Evolutionary conservation across 2,888 invertebrate species (phyloP).

Genomic region (Cordilura impudica): DNA sequence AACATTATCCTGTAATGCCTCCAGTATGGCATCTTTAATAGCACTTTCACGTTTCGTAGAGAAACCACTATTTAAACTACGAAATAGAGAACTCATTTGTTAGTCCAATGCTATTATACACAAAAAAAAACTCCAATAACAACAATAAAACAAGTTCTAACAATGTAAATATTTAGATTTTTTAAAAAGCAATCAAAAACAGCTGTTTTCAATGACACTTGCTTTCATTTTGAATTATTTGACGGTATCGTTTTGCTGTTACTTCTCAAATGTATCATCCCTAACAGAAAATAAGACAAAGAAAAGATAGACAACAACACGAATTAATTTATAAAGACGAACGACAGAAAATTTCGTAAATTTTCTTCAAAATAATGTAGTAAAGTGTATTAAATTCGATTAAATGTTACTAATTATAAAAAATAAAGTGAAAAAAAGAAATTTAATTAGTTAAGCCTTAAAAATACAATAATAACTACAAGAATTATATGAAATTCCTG

Average conservation of each 20-base stretch:
- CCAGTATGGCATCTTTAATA: constrained; percentile 74
- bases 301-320: not conserved
- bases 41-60: constrained; percentile 74
- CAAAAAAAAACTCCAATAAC: not conserved
- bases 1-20: constrained; percentile 86
- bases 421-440: constrained; percentile 20
- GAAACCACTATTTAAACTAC: constrained; percentile 70
- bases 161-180: not conserved
- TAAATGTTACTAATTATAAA: constrained; percentile 27
- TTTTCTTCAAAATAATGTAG: constrained; percentile 45
- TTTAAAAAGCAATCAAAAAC: not conserved
- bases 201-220: not conserved
- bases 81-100: constrained; percentile 75
- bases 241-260: not conserved
- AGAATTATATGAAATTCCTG: constrained; percentile 8
- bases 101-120: not conserved
- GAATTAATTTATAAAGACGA: constrained; percentile 46
- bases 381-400: constrained; percentile 32
- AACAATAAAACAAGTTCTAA: not conserved
- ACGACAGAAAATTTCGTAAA: constrained; percentile 33
- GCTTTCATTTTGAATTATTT: not conserved
- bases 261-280: not conserved
- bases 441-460: constrained; percentile 9
- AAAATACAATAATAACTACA: not conserved
- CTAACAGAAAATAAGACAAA: constrained; percentile 1